Evolutionary conservation across 2,888 invertebrate genomes (phyloP), one percentile per base, ranked within the genome.

Genomic region (Sialis fuliginosa): DNA sequence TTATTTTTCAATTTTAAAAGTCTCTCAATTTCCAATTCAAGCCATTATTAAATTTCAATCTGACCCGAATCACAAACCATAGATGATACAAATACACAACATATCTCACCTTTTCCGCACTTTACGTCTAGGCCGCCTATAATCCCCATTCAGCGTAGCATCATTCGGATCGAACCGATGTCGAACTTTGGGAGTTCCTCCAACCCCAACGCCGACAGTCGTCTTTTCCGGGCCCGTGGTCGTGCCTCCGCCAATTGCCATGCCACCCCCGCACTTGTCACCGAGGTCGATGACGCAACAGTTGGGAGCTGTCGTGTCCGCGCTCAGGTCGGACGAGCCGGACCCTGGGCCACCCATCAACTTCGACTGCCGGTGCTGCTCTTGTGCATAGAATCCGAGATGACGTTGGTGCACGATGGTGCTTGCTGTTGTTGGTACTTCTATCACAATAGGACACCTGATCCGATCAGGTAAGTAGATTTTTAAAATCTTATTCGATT

Each of bases 321-420:
- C 47, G 39, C 47, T 47, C 31, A 47, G 47, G 35, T 42, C 47
- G 47, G 47, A 47, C 32, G 47, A 47, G 13, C 47, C 47, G 30
- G 47, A 47, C 8, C 47, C 47, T 42, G 47, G 47, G 31, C 47
- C 47, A 47, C 47, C 47, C 47, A 47, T 47, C 42, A 47, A 47
- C 47, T 22, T 22, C 22, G 22, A 22, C 22, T 22, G 22, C 22
- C 22, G 22, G 22, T 22, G 2, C 22, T 22, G 22, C 22, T 22
- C 22, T 22, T 22, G 22, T 22, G 22, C 22, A 22, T 22, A 22
- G 22, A 22, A 22, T 22, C 22, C 22, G 22, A 22, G 22, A 22
- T 4, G 22, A 2, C 22, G 22, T 22, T 22, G 22, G 22, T 22
- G 22, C 22, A 22, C 22, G 22, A 22, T 22, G 22, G 22, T 22